Conservation (phyloP, 2,113 vertebrate genomes). For the Catharus fuscescens region DNA sequence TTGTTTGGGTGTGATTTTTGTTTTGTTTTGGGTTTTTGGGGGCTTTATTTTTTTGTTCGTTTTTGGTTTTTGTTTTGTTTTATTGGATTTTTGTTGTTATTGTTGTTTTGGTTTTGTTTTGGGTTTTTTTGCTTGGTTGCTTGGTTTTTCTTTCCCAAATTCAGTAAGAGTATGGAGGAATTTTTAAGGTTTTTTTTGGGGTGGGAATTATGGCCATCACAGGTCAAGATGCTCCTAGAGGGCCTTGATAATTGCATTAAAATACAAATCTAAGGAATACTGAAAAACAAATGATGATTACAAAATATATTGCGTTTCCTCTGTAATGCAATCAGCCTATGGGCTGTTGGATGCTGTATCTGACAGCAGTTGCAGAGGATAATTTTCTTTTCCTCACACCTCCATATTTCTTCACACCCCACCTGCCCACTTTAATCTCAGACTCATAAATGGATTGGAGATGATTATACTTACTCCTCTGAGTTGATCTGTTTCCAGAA, state of each 20-base stretch:
- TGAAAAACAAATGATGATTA: neutral
- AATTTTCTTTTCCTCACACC: conserved; percentile 29
- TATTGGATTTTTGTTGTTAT: neutral
- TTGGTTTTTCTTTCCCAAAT: neutral
- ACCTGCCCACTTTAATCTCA: conserved; percentile 28
- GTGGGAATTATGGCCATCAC: neutral
- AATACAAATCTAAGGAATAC: neutral
- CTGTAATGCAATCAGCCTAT: neutral
- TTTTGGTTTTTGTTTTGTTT: neutral
- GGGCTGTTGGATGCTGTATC: neutral
- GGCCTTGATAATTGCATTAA: neutral
- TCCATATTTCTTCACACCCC: conserved; percentile 1
- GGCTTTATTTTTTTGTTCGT: neutral
- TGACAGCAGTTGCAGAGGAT: neutral
- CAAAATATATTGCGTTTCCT: neutral
- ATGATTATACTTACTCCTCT: neutral
- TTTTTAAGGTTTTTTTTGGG: neutral
- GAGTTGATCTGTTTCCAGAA: conserved; percentile 14
- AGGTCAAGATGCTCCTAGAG: neutral
- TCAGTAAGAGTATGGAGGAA: neutral
- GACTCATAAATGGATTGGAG: conserved; percentile 23
- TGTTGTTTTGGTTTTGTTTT: no score
- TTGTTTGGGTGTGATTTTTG: neutral
- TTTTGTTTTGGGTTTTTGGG: neutral
- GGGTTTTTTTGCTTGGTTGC: no score